Evolutionary conservation across 2,113 vertebrate species (phyloP).

Genomic region (Stegastes partitus): DNA sequence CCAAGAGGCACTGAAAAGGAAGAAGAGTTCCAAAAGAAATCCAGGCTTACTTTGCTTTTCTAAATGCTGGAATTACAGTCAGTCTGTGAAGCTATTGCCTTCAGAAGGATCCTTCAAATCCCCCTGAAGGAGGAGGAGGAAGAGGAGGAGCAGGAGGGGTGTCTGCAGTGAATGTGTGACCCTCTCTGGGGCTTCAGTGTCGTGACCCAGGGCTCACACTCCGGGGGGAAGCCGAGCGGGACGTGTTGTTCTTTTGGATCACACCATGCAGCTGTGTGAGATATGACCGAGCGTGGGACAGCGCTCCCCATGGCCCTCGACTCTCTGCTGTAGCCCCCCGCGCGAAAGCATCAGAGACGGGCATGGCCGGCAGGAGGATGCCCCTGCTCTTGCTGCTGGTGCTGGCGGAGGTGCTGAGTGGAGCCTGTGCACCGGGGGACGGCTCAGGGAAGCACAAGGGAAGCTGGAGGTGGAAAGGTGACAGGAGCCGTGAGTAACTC

Average conservation of each 20-base stretch:
- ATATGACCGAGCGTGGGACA: slow-evolving; percentile 52
- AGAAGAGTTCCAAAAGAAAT: slow-evolving; percentile 46
- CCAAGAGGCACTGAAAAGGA: slow-evolving; percentile 31
- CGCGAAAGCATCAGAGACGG: slow-evolving; percentile 69
- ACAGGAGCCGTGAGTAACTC: slow-evolving; percentile 93
- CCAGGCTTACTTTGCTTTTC: slow-evolving; percentile 60
- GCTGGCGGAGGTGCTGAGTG: slow-evolving; percentile 79
- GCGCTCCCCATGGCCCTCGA: slow-evolving; percentile 43
- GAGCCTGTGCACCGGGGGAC: slow-evolving; percentile 82
- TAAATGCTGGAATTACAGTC: slow-evolving; percentile 61
- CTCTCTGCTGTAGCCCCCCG: slow-evolving; percentile 44
- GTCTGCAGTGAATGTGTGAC: slow-evolving; percentile 52
- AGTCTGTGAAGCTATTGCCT: slow-evolving; percentile 13
- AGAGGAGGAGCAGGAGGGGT: neutral
- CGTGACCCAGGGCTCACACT: slow-evolving; percentile 54
- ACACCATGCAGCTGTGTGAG: slow-evolving; percentile 56
- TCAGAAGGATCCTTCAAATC: slow-evolving; percentile 49
- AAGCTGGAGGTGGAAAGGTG: slow-evolving; percentile 95
- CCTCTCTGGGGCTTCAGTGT: slow-evolving; percentile 34
- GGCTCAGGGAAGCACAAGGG: slow-evolving; percentile 85
- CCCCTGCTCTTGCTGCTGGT: slow-evolving; percentile 86
- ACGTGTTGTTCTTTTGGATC: slow-evolving; percentile 63
- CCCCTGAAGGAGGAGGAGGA: slow-evolving; percentile 24
- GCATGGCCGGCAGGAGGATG: slow-evolving; percentile 83
- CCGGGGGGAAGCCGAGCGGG: slow-evolving; percentile 37